Evolutionary conservation across 1,140 invertebrate species (phyloP).

Genomic region (Rhopalosiphum maidis): DNA sequence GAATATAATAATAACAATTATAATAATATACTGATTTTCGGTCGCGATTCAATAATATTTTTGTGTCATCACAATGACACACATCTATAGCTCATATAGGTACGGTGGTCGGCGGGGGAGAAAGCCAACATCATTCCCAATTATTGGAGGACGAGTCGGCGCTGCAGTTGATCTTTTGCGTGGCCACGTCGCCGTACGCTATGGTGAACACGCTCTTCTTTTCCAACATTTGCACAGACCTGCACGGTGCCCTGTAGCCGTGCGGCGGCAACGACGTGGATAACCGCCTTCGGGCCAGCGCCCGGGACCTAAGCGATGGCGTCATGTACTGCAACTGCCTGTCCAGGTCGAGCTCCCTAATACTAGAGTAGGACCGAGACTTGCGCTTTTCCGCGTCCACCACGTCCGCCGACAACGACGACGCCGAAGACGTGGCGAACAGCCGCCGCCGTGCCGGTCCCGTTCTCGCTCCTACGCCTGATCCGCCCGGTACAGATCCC

Average conservation of each 20-base stretch:
- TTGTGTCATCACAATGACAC: not conserved
- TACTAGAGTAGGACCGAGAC: conserved; percentile 42
- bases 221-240: conserved; percentile 75
- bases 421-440: conserved; percentile 82
- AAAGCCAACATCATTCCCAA: conserved; percentile 27
- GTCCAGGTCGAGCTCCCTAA: conserved; percentile 40
- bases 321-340: conserved; percentile 54
- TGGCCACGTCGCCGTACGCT: conserved; percentile 85
- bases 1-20: not conserved
- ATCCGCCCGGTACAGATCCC: too few species aligned
- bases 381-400: conserved; percentile 64
- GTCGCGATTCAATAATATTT: not conserved
- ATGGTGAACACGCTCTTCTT: conserved; percentile 95
- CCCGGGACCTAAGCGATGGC: conserved; percentile 45
- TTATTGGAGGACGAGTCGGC: conserved; percentile 41
- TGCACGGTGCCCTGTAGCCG: not conserved
- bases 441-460: conserved; percentile 69
- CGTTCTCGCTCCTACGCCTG: too few species aligned
- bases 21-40: not conserved
- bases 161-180: conserved; percentile 61
- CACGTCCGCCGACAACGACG: conserved; percentile 83
- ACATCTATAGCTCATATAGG: not conserved
- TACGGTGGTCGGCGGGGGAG: not conserved
- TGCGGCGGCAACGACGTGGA: conserved; percentile 36
- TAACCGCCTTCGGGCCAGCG: conserved; percentile 36